Evolutionary conservation across 2,113 vertebrate species (phyloP), one percentile per base, ranked within the genome.

Genomic region (Progne subis): DNA sequence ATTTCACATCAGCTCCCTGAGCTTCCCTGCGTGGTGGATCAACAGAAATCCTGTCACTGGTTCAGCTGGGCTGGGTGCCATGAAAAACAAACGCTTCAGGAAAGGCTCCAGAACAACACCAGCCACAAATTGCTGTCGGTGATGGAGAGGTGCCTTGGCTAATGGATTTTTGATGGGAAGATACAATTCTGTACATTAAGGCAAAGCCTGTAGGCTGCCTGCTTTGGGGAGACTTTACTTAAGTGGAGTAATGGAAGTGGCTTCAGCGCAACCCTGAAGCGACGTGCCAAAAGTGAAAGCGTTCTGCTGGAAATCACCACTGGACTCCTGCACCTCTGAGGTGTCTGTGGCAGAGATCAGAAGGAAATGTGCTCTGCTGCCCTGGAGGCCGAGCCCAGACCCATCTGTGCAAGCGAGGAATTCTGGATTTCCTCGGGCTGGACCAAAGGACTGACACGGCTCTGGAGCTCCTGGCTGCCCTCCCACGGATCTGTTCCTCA

Each of bases 111-210:
- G 6, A 72, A 17, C 8, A 74, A 25, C 71, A 53, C 39, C 1
- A 0, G 23, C 65, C 82, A 86, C 47, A 37, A 83, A 75, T 1
- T 34, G 44, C 32, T 87, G 50, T 29, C 71, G 87, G 86, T 31
- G 44, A 44, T 3, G 11, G 81, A 85, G 59, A 78, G 50, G 34
- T 3, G 23, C 29, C 50, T 8, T 34, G 47, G 32, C 8, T 50
- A 60, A 88, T 32, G 78, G 78, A 8, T 34, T 52, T 92, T n/a
- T 90, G 86, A 89, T 19, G 47, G 92, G 90, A 82, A 90, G 86
- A 23, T 2, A 12, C 44, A 60, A n/a, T 72, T 32, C 49, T n/a
- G 76, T 14, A 11, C 50, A 6, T 53, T 91, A 31, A 82, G 12
- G 53, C 60, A 77, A 50, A 37, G 47, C 41, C 32, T 11, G 43